Base-by-base conservation (phyloP, 2,113 vertebrate genomes). In the Gallinago media region DNA sequence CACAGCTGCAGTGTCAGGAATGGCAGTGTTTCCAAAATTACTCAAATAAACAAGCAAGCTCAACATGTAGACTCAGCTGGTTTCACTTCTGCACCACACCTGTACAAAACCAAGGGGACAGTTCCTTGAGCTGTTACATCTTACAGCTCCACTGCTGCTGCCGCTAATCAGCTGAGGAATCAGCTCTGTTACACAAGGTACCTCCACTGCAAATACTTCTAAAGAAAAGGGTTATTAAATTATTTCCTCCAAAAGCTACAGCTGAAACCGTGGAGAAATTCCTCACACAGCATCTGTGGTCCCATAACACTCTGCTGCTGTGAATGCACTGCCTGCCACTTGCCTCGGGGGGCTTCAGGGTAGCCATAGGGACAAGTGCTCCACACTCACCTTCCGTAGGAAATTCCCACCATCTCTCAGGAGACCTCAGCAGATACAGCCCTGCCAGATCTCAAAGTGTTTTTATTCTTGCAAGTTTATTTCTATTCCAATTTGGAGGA, bases 71-170 rank as follows among this genome's bases (percentile, higher is more conserved):
- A 85, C n/a, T 94, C 74, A 93, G 92, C 89, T 90, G 63, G 83
- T 96, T 96, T 96, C 67, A 83, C 85, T 96, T 89, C 92, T 89
- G 66, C 89, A 88, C 36, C 74, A 90, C 93, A 95, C 96, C 94
- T 96, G 92, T 88, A 73, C 46, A 63, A 89, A 96, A 94, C 74
- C 84, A n/a, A 79, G 63, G 74, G 58, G 66, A 85, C 78, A 92
- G 89, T 79, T 92, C 94, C 78, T 70, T 0, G 4, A 93, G 89
- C 85, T 90, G 81, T 81, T 83, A 70, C 21, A 92, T 91, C 88
- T 94, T 85, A 92, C 89, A 85, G 78, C 81, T 89, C 78, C 0
- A 1, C 61, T 32, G 18, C 62, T 32, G 38, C 49, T 3, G 3
- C 82, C 50, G 62, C 84, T 54, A 46, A 50, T 49, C 87, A 92